Conservation (phyloP, 2,797 vertebrate species). For the Peromyscus melanophrys region DNA sequence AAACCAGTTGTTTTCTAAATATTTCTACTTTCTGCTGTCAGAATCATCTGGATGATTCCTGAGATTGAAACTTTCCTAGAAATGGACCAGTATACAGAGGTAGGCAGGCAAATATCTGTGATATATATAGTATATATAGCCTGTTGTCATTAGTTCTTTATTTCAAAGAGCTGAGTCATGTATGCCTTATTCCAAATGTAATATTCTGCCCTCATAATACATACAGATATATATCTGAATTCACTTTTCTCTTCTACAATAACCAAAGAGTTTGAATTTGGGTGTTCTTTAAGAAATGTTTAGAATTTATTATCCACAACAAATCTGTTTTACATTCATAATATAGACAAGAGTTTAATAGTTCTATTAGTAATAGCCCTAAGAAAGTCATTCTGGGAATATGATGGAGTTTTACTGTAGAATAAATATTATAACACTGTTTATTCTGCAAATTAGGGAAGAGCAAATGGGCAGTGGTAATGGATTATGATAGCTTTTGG, state of each 20-base stretch:
- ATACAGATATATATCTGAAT: neutral
- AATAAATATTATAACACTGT: neutral
- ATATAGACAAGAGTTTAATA: neutral
- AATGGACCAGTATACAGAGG: neutral
- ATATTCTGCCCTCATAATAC: neutral
- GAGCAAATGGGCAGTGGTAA: neutral
- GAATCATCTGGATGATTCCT: neutral
- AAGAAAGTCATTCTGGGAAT: neutral
- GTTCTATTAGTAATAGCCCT: neutral
- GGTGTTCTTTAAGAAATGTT: neutral
- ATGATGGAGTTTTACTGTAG: neutral
- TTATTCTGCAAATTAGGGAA: neutral
- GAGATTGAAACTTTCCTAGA: neutral
- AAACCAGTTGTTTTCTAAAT: slow-evolving; percentile 10
- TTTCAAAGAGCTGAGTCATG: slow-evolving; percentile 1
- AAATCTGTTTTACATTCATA: neutral
- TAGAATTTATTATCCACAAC: neutral
- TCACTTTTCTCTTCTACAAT: slow-evolving; percentile 11
- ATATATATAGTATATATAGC: neutral
- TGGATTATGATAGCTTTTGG: neutral
- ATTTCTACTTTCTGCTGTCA: neutral
- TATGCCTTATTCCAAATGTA: slow-evolving; percentile 14
- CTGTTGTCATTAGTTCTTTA: neutral
- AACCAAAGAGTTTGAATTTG: neutral
- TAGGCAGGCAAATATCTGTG: neutral